Evolutionary conservation across 2,113 vertebrate species (phyloP).

Genomic region (Pterocles burchelli): DNA sequence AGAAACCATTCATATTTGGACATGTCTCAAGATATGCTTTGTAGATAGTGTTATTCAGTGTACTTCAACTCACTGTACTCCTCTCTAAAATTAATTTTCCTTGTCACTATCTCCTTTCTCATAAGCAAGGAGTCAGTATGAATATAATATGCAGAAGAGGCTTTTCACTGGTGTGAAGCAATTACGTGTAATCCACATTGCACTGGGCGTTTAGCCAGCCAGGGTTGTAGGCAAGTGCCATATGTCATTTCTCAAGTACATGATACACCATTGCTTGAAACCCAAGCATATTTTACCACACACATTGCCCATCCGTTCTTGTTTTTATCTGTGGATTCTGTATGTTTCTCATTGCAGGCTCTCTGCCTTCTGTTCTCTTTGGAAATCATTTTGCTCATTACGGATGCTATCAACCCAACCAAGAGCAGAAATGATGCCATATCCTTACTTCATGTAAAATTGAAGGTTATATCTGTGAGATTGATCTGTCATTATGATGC

Average conservation of each 20-base stretch:
- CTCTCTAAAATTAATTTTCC: neutral
- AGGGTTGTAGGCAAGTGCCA: conserved; percentile 53
- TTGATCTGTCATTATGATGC: neutral
- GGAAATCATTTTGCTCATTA: neutral
- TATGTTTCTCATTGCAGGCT: neutral
- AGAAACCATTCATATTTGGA: neutral
- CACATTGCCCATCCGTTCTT: conserved; percentile 4
- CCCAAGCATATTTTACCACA: conserved; percentile 7
- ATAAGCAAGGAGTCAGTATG: neutral
- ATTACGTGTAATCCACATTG: conserved; percentile 18
- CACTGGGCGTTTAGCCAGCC: neutral
- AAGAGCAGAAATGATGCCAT: neutral
- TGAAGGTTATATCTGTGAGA: neutral
- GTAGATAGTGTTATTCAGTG: neutral
- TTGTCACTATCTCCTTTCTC: neutral
- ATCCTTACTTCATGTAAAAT: neutral
- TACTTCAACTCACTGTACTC: neutral
- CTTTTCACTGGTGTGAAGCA: conserved; percentile 45
- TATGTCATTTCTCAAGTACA: conserved; percentile 51
- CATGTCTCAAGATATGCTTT: neutral
- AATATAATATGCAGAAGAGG: conserved; percentile 2
- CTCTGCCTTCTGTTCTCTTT: conserved; percentile 38
- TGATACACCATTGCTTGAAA: neutral
- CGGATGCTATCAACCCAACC: neutral
- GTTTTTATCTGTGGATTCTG: conserved; percentile 23